Evolutionary conservation across 2,797 vertebrate species (phyloP).

Genomic region (Scomberomorus guttatus): DNA sequence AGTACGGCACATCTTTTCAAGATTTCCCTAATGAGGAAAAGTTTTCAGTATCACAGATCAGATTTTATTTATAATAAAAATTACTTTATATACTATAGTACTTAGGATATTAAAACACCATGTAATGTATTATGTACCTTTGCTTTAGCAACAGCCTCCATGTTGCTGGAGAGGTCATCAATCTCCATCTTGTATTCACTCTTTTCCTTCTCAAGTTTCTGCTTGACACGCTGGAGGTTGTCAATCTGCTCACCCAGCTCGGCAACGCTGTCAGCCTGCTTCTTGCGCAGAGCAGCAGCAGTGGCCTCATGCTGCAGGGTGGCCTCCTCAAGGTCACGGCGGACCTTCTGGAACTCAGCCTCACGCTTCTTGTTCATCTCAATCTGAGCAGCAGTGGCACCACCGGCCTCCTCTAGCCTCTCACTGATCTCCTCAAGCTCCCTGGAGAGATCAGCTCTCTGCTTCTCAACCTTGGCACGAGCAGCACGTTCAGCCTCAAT

Average conservation of each 20-base stretch:
- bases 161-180: conserved; percentile 89
- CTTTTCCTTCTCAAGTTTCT: conserved; percentile 94
- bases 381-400: conserved; percentile 87
- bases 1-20: conserved; percentile 90
- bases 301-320: conserved; percentile 93
- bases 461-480: conserved; percentile 89
- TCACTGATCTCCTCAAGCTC: conserved; percentile 94
- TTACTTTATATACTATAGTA: not conserved
- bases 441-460: conserved; percentile 86
- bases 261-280: conserved; percentile 89
- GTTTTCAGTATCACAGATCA: not conserved
- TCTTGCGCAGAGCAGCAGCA: conserved; percentile 87
- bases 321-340: conserved; percentile 90
- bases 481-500: conserved; percentile 88
- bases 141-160: conserved; percentile 89
- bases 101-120: not conserved
- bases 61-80: not conserved
- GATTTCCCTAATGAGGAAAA: conserved; percentile 85
- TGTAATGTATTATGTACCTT: conserved; percentile 80
- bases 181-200: conserved; percentile 93
- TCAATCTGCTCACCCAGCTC: conserved; percentile 93
- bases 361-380: conserved; percentile 93
- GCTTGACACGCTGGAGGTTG: conserved; percentile 92
- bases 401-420: conserved; percentile 90
- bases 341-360: conserved; percentile 91